These are phyloP conservation scores for Geotrypetes seraphini DNA, from an alignment of 2,797 vertebrate genomes.

Conservation along the genomic window DNA sequence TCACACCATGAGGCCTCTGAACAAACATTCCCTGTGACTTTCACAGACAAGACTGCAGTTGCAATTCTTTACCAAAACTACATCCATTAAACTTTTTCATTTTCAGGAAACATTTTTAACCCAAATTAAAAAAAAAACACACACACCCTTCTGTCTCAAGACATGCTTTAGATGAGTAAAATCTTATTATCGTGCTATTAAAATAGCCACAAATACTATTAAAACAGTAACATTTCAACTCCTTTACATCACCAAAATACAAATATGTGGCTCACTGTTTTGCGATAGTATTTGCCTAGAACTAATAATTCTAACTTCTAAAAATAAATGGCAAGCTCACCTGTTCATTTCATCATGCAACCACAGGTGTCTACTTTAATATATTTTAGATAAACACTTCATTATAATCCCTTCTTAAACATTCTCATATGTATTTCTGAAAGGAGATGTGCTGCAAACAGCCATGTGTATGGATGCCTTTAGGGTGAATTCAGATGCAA, in stretches of 20 bases:
- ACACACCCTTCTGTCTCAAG: no score
- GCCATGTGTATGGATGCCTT: constrained; percentile 47
- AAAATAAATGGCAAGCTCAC: constrained; percentile 1
- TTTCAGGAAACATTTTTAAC: not conserved
- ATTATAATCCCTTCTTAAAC: constrained; percentile 11
- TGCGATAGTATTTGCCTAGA: not conserved
- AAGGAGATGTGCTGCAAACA: constrained; percentile 35
- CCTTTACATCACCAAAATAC: not conserved
- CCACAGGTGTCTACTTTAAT: constrained; percentile 6
- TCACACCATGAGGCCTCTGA: not conserved
- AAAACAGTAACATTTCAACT: not conserved
- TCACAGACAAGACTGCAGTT: constrained; percentile 2
- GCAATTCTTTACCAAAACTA: not conserved
- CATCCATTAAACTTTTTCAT: not conserved
- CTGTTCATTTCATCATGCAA: constrained; percentile 1
- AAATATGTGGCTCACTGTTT: not conserved
- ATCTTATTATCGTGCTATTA: not conserved
- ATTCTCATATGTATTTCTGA: constrained; percentile 1
- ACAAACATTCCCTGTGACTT: not conserved
- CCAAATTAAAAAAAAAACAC: not conserved
- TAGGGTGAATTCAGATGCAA: constrained; percentile 50
- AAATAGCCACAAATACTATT: no score
- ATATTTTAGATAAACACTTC: constrained; percentile 21
- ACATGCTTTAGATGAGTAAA: no score
- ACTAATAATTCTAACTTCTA: not conserved